These are phyloP conservation scores for Nebria ingens DNA, from an alignment of 1,140 invertebrate species.

Conservation along the genomic window DNA sequence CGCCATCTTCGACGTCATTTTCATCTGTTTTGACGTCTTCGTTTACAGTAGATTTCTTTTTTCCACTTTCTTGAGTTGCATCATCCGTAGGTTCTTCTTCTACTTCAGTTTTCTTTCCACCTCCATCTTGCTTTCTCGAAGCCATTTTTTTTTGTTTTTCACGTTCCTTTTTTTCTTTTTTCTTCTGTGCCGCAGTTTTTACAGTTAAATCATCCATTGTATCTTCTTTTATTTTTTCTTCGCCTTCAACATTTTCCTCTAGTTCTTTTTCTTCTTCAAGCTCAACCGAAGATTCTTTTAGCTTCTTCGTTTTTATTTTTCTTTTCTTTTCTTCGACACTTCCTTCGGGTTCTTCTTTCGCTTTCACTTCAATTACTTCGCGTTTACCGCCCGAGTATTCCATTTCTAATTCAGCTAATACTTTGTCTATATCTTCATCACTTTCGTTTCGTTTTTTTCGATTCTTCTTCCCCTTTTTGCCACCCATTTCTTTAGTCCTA, in stretches of 20 bases:
- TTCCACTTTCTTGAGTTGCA: too few relatives aligned
- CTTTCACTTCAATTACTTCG: constrained; percentile 19
- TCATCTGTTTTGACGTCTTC: constrained; percentile 32
- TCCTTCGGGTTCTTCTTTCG: constrained; percentile 18
- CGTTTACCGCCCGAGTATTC: constrained; percentile 57
- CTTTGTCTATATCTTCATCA: constrained; percentile 76
- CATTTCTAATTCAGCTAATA: constrained; percentile 67
- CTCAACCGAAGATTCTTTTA: not conserved
- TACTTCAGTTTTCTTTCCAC: constrained; percentile 22
- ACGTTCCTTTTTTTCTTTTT: constrained; percentile 77
- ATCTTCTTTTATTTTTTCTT: constrained; percentile 38
- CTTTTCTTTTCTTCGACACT: constrained; percentile 17
- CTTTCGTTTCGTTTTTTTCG: constrained; percentile 68
- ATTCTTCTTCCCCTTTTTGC: constrained; percentile 56
- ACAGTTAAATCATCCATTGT: constrained; percentile 50
- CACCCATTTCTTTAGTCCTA: constrained; percentile 41
- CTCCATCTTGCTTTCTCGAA: constrained; percentile 45
- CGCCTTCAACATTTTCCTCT: constrained; percentile 32
- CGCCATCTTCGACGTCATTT: constrained; percentile 33
- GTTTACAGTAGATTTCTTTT: constrained; percentile 27
- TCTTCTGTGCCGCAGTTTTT: constrained; percentile 75
- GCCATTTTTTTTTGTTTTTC: constrained; percentile 65
- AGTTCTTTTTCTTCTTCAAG: constrained; percentile 34
- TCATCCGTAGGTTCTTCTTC: constrained; percentile 21
- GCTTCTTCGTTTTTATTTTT: constrained; percentile 26